Evolutionary conservation across 2,113 vertebrate species (phyloP), one percentile per base, ranked within the genome.

Genomic region (Dromiciops gliroides): DNA sequence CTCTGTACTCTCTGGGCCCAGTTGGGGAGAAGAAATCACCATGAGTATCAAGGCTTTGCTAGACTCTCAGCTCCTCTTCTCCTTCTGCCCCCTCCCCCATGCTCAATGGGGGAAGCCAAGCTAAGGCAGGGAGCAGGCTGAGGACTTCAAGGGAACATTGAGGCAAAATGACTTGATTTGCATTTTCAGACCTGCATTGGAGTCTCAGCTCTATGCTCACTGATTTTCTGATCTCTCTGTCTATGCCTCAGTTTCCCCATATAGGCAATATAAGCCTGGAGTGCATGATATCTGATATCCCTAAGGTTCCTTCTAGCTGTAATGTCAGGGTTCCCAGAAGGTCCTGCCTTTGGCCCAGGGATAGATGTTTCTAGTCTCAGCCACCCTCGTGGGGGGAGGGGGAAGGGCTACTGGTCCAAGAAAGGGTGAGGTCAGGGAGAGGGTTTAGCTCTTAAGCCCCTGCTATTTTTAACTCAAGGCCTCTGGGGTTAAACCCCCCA

Each of bases 1-100:
- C 56, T 37, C 56, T 37, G 26, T 67, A 67, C 14, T 67, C 28
- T 31, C 56, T 56, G 53, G 53, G 53, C 8, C 37, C 37, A n/a
- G 14, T 19, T 83, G 44, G 37, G 1, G 0, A 23, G 67, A 83
- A 83, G 67, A 19, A 90, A 23, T 26, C 47, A 3, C 28, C 89
- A 49, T n/a, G 7, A 48, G 3, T 4, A 25, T 26, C 48, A 6
- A 56, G 8, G 89, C 49, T 53, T n/a, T 31, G 48, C 44, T 26
- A 44, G 52, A 26, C 60, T 51, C 97, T 97, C 96, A 67, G 95
- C 44, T 96, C n/a, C 91, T 95, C 96, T 95, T 98, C 96, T 92
- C 93, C 95, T 97, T 94, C 95, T 48, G 31, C 14, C 1, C 89
- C 95, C 89, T 49, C 14, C 1, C 89, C 89, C 48, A 4, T 10